Evolutionary conservation across 2,113 vertebrate genomes (phyloP), one percentile per base, ranked within the genome.

Genomic region (Petromus typicus): DNA sequence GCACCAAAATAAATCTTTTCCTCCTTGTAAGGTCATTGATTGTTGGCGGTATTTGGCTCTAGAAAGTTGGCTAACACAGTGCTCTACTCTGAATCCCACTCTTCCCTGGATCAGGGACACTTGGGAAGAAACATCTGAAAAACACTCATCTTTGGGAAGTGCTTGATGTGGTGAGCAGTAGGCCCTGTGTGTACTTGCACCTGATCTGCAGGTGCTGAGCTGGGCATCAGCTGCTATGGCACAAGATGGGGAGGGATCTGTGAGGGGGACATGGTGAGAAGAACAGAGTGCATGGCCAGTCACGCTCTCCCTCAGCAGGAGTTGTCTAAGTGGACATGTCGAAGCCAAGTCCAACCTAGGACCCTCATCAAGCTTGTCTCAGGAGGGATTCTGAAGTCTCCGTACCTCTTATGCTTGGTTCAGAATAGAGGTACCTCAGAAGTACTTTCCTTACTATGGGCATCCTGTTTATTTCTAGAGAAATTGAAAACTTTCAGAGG

Each of bases 371-470:
- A 89, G 54, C 37, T 64, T 71, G 37, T 51, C 56, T 90, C 22
- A 75, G 57, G 16, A 95, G 22, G 22, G 87, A 48, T 81, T 96
- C 79, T 30, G 1, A 57, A 84, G 40, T 85, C 79, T 95, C 43
- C 83, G 2, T 17, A 81, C 37, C 9, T 87, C 40, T 66, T 83
- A 48, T 7, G n/a, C 61, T 95, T 90, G 86, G 34, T 92, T 88
- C 22, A 34, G 25, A 94, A 85, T 90, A 73, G 56, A 87, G 45
- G 40, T 90, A 57, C 48, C 57, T 84, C 85, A 78, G 51, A 86
- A 86, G 9, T 67, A 18, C 25, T 59, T 91, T 97, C 48, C 48
- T 95, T 61, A n/a, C 56, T 10, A 84, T 48, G 89, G 54, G 80
- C 61, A 51, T 9, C 20, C 22, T 71, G 45, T 23, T 34, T 90